These are phyloP conservation scores for Drosophila infuscata DNA, from an alignment of 2,888 invertebrate species.

Conservation along the genomic window DNA sequence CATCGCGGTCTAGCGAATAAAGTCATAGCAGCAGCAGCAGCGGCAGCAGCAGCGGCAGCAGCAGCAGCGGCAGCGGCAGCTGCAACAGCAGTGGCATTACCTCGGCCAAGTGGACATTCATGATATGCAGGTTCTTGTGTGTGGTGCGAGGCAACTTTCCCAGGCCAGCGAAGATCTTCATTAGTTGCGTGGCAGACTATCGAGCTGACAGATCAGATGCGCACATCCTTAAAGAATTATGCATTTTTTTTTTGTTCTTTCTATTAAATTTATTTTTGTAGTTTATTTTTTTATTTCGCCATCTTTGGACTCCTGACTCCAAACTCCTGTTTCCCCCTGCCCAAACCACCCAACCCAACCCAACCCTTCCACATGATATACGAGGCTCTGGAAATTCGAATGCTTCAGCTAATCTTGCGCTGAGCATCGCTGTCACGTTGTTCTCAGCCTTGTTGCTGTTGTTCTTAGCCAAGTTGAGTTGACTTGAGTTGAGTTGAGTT, in stretches of 20 bases:
- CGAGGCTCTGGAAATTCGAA: conserved; percentile 39
- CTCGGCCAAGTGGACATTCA: conserved; percentile 53
- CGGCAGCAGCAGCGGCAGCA: conserved; percentile 18
- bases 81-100: conserved; percentile 27
- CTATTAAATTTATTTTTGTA: neutral
- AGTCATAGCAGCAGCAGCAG: conserved; percentile 52
- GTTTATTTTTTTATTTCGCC: conserved; percentile 22
- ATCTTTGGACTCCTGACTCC: conserved; percentile 34
- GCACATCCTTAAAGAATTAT: conserved; percentile 63
- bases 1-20: conserved; percentile 51
- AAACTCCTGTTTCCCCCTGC: neutral
- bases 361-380: conserved; percentile 44
- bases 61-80: conserved; percentile 36
- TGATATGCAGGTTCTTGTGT: conserved; percentile 39
- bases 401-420: conserved; percentile 72
- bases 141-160: conserved; percentile 57
- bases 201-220: conserved; percentile 51
- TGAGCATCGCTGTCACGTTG: conserved; percentile 82
- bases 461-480: neutral
- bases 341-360: conserved; percentile 2
- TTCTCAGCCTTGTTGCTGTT: conserved; percentile 11
- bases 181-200: conserved; percentile 53
- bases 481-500: neutral
- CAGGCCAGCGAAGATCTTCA: conserved; percentile 70
- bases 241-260: conserved; percentile 30